Conservation (phyloP, 2,113 vertebrate genomes). For the Megatriorchis doriae region DNA sequence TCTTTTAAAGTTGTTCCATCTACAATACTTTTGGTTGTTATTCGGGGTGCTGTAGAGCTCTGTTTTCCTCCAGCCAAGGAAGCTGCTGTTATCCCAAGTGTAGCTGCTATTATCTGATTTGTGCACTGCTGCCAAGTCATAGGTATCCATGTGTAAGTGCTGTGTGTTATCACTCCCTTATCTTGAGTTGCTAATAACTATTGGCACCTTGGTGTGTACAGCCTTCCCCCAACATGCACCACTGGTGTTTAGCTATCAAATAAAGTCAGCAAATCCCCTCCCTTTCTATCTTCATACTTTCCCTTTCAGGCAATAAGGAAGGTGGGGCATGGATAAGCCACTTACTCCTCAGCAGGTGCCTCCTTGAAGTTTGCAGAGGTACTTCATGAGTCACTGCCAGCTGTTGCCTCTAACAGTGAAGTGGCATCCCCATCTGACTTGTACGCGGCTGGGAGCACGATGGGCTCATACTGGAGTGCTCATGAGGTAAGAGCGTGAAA, state of each 20-base stretch:
- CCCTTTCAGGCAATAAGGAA: neutral
- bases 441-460: neutral
- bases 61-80: neutral
- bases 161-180: neutral
- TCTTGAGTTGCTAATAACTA: neutral
- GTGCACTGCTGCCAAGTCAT: neutral
- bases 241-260: neutral
- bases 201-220: neutral
- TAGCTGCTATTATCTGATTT: neutral
- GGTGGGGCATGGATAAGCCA: neutral
- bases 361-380: neutral
- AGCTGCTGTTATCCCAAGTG: too few species aligned
- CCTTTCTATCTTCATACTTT: neutral
- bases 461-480: conserved; percentile 50
- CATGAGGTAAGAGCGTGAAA: neutral
- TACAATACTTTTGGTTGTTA: neutral
- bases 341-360: neutral
- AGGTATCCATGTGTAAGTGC: neutral
- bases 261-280: neutral
- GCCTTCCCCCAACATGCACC: neutral
- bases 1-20: neutral
- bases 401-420: neutral
- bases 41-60: neutral
- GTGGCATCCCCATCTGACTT: neutral
- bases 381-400: neutral